Conservation (phyloP, 2,113 vertebrate genomes). For the Gobius niger region DNA sequence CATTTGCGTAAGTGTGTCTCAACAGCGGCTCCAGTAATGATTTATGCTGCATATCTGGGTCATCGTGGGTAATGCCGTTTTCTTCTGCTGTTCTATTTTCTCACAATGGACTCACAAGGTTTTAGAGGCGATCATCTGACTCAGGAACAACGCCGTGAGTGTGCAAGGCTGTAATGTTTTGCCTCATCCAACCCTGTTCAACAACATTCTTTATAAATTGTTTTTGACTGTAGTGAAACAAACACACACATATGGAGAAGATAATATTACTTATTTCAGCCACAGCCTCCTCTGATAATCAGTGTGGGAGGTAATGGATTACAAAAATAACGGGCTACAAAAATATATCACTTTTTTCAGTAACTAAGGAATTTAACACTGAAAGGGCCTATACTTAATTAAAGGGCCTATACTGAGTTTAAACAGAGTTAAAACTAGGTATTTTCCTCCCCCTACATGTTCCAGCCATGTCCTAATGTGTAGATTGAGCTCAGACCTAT, state of each 20-base stretch:
- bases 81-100: constrained; percentile 49
- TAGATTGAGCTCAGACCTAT: no score
- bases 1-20: neutral
- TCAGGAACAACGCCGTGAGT: constrained; percentile 18
- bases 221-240: neutral
- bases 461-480: no score
- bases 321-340: no score
- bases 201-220: constrained; percentile 15
- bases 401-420: no score
- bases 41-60: constrained; percentile 45
- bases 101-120: constrained; percentile 20
- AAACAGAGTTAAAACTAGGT: no score
- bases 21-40: constrained; percentile 17
- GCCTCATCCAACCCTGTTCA: constrained; percentile 22
- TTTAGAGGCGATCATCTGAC: constrained; percentile 56
- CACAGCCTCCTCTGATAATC: no score
- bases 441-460: no score
- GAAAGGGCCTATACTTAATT: no score
- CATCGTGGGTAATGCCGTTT: constrained; percentile 25
- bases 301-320: no score
- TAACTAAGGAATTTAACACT: no score
- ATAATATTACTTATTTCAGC: no score
- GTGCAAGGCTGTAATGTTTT: neutral
- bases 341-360: no score
- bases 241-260: neutral